phyloP scores from a whole-genome alignment of 1,140 invertebrate genomes.

The Zaprionus capensis region DNA sequence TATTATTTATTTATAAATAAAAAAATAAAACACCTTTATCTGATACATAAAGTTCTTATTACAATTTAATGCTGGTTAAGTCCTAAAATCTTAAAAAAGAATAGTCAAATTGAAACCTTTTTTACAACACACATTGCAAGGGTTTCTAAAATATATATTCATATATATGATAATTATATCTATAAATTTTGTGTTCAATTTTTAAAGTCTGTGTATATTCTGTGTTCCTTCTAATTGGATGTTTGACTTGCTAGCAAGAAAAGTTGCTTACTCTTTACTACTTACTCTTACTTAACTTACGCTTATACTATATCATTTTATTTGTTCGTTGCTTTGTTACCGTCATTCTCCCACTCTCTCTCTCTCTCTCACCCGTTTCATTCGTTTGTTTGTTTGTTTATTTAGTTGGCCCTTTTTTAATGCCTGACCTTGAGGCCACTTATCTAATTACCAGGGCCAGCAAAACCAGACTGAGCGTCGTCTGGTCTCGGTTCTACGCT shows the following conservation, averaged over 20 bases:
- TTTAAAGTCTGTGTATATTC: slow-evolving; percentile 72
- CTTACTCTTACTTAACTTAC: slow-evolving; percentile 38
- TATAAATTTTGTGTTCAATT: slow-evolving; percentile 62
- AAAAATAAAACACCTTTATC: too few species aligned
- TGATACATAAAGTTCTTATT: too few species aligned
- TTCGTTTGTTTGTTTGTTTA: slow-evolving; percentile 55
- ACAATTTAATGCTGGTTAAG: too few species aligned
- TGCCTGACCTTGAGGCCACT: slow-evolving; percentile 77
- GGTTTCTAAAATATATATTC: slow-evolving; percentile 32
- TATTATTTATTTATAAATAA: too few species aligned
- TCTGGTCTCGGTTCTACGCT: slow-evolving; percentile 18
- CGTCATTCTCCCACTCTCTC: slow-evolving; percentile 19
- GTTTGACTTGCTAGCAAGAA: slow-evolving; percentile 77
- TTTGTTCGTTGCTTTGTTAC: slow-evolving; percentile 56
- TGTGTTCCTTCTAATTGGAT: slow-evolving; percentile 76
- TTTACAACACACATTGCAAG: slow-evolving; percentile 1
- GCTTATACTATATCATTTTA: slow-evolving; percentile 46
- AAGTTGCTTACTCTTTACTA: slow-evolving; percentile 52
- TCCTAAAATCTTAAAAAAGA: too few species aligned
- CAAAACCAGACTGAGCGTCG: slow-evolving; percentile 59
- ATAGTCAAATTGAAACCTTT: too few species aligned
- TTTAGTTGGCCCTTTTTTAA: slow-evolving; percentile 66
- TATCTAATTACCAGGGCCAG: slow-evolving; percentile 73
- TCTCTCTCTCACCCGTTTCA: slow-evolving; percentile 36
- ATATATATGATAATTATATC: slow-evolving; percentile 11